Conservation (phyloP, 2,797 vertebrate species). For the Hoplostethus atlanticus region DNA sequence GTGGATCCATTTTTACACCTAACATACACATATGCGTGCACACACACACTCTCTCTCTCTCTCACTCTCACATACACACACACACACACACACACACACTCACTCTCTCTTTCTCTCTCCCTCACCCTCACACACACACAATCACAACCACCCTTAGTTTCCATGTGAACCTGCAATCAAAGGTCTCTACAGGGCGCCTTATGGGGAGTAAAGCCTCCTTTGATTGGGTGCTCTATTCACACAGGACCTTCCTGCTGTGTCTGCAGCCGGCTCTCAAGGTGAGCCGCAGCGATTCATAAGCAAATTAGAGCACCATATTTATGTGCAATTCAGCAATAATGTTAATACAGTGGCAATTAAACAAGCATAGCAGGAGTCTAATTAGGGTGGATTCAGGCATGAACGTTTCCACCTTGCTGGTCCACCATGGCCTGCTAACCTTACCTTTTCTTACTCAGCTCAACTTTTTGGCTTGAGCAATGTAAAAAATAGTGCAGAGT, state of each 20-base stretch:
- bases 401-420: conserved; percentile 17
- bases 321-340: conserved; percentile 36
- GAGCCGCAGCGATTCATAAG: conserved; percentile 31
- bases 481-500: conserved; percentile 4
- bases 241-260: conserved; percentile 46
- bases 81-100: conserved; percentile 14
- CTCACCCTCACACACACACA: neutral
- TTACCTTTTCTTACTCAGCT: neutral
- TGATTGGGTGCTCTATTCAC: conserved; percentile 67
- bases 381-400: conserved; percentile 31
- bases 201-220: conserved; percentile 54
- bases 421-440: conserved; percentile 8
- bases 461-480: conserved; percentile 15
- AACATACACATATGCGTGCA: conserved; percentile 9
- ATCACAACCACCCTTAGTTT: conserved; percentile 36
- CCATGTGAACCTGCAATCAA: conserved; percentile 60
- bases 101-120: neutral
- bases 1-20: conserved; percentile 31
- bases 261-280: conserved; percentile 50
- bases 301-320: conserved; percentile 48
- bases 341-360: conserved; percentile 42
- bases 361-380: conserved; percentile 13
- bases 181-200: conserved; percentile 49
- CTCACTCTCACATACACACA: neutral
- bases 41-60: neutral